Base-by-base conservation (phyloP, 2,888 invertebrate species). In the Julus scanicus region DNA sequence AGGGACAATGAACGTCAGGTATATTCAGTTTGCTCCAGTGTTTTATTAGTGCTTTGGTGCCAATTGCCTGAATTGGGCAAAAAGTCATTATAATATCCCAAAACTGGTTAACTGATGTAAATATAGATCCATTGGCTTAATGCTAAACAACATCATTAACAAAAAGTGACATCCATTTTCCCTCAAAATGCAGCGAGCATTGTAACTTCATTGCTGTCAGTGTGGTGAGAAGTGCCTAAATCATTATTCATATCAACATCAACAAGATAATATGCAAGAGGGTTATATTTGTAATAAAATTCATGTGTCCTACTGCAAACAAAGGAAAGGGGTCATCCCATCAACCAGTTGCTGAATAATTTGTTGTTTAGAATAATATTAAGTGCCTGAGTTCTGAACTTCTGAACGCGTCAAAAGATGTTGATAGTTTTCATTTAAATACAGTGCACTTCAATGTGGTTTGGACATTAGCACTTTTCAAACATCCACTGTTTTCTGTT, bases 1-100 rank as follows among this genome's bases (percentile, higher is more conserved):
- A 29, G 57, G 8, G 57, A 11, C 57, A n/a, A 57, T 4, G n/a
- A 4, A 29, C 29, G 71, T 29, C 29, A 8, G 71, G 20, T 71
- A 29, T 71, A 71, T 71, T 71, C 71, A 71, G 71, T 11, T 29
- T 71, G 29, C 1, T 11, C n/a, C 71, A 71, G 71, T 71, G 71
- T 63, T 63, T 63, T 20, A 20, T 63, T 63, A 63, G 63, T n/a
- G 63, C 29, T 29, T 71, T 71, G 71, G 71, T 71, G 71, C 71
- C 71, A 71, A 71, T 71, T 71, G 71, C 71, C 71, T 71, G 11
- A n/a, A 15, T 71, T 71, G 29, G 71, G 71, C 71, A 29, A 71
- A 71, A 71, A 71, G 71, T 71, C 71, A 71, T 71, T 71, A 71
- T 29, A 71, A 71, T 71, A 71, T 71, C 71, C 20, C 29, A 29